Base-by-base conservation (phyloP, 2,888 invertebrate genomes). In the Nysson spinosus region DNA sequence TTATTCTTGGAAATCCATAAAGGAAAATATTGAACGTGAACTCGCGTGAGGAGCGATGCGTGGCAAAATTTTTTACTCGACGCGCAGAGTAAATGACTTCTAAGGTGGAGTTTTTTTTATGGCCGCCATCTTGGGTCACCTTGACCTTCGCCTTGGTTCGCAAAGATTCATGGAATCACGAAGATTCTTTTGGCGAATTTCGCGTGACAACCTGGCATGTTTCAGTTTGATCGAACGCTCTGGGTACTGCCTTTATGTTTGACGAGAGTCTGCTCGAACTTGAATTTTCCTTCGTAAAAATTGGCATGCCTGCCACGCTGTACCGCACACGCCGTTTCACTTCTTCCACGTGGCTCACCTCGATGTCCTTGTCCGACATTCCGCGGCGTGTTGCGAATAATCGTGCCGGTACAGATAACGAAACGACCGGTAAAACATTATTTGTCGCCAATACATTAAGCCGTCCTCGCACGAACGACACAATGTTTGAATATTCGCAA, bases 351-450 rank as follows among this genome's bases (percentile, higher is more conserved):
- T 57, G 70, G 58, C 49, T 39, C 22, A 20, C 40, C 44, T 49
- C 16, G 26, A 12, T 43, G 69, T 57, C 60, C 63, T 73, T 67
- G 67, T 55, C 46, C 57, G 67, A 73, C 39, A 61, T 67, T 58
- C 46, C 50, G 40, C 37, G 42, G 17, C 26, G 35, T n/a, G 34
- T 47, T 43, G n/a, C 20, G 34, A 19, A 30, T 30, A 19, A 30
- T 19, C 24, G 40, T 35, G 19, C 20, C 52, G 19, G 26, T 4
- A 4, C 30, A 12, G 40, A 61, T 30, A 46, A 55, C 47, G 40
- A 26, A 40, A 47, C 26, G 54, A 30, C 46, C 28, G 26, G 1
- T 16, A n/a, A n/a, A 30, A n/a, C n/a, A n/a, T n/a, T n/a, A n/a
- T n/a, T n/a, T n/a, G n/a, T n/a, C n/a, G n/a, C n/a, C n/a, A n/a